Conservation (phyloP, 2,888 invertebrate genomes). For the Xanthorhoe designata region DNA sequence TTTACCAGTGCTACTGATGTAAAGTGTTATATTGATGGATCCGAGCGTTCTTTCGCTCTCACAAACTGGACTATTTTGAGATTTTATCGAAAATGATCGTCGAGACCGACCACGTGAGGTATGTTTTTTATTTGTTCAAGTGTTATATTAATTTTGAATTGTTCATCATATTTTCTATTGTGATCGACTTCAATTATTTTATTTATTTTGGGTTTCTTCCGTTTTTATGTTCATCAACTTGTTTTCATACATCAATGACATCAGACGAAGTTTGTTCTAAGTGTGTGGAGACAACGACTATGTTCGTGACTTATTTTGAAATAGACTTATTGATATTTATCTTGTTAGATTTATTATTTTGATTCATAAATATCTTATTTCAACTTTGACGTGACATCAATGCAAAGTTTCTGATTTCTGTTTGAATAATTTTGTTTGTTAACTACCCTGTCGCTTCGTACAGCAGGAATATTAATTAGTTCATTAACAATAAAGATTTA, state of each 20-base stretch:
- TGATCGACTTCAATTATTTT: conserved; percentile 42
- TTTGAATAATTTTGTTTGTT: conserved; percentile 25
- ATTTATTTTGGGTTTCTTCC: conserved; percentile 31
- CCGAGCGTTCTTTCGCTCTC: conserved; percentile 62
- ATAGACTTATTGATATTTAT: conserved; percentile 30
- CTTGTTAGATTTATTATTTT: conserved; percentile 26
- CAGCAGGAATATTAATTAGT: conserved; percentile 33
- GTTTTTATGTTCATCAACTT: conserved; percentile 36
- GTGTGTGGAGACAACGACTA: conserved; percentile 15
- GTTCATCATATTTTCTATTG: conserved; percentile 49
- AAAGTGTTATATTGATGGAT: conserved; percentile 79
- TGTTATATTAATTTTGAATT: conserved; percentile 62
- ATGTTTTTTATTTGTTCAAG: conserved; percentile 72
- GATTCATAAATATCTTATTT: conserved; percentile 24
- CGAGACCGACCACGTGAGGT: conserved; percentile 84
- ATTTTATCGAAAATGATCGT: conserved; percentile 83
- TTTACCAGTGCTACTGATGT: conserved; percentile 63
- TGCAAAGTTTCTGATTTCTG: conserved; percentile 21
- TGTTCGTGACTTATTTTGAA: conserved; percentile 30
- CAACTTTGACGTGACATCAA: conserved; percentile 10
- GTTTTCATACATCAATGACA: conserved; percentile 28
- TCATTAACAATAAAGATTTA: conserved; percentile 28
- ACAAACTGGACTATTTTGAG: conserved; percentile 72
- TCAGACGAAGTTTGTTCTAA: conserved; percentile 29
- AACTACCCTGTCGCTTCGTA: conserved; percentile 14